A percentile compares a stretch with the other conserved stretches of the same genome.
Evolutionary conservation across 1,140 invertebrate species (phyloP).

Genomic region (Callitettix versicolor): DNA sequence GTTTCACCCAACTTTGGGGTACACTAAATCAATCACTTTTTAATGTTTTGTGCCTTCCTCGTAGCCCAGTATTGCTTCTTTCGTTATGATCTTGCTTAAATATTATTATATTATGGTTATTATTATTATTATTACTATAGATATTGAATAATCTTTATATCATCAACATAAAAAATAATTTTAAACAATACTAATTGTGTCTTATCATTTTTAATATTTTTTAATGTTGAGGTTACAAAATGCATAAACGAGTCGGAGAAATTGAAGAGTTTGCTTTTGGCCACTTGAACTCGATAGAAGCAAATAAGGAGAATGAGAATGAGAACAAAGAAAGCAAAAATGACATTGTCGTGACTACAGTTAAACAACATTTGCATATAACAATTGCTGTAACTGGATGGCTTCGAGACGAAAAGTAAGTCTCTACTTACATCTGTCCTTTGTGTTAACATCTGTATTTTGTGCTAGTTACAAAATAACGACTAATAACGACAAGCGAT

Average conservation of each 20-base stretch:
- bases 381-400: slow-evolving; percentile 58
- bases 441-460: too few relatives aligned
- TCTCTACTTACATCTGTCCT: too few relatives aligned
- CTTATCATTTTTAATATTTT: neutral
- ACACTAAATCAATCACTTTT: too few relatives aligned
- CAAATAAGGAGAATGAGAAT: neutral
- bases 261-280: slow-evolving; percentile 61
- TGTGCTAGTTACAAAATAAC: too few relatives aligned
- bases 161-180: neutral
- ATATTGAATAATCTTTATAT: too few relatives aligned
- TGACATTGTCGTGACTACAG: neutral
- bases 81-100: neutral
- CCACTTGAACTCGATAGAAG: slow-evolving; percentile 32
- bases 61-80: neutral
- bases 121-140: too few relatives aligned
- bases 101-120: too few relatives aligned
- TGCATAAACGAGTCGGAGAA: slow-evolving; percentile 58
- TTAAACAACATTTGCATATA: slow-evolving; percentile 42
- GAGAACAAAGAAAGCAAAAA: slow-evolving; percentile 4
- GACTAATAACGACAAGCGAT: too few relatives aligned
- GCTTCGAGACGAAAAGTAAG: slow-evolving; percentile 39
- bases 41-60: too few relatives aligned
- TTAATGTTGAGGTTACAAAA: slow-evolving; percentile 47
- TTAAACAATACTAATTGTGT: neutral
- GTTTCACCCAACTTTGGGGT: too few relatives aligned